phyloP scores from a whole-genome alignment of 2,797 vertebrate genomes.

The Sebastes trivittatus region DNA sequence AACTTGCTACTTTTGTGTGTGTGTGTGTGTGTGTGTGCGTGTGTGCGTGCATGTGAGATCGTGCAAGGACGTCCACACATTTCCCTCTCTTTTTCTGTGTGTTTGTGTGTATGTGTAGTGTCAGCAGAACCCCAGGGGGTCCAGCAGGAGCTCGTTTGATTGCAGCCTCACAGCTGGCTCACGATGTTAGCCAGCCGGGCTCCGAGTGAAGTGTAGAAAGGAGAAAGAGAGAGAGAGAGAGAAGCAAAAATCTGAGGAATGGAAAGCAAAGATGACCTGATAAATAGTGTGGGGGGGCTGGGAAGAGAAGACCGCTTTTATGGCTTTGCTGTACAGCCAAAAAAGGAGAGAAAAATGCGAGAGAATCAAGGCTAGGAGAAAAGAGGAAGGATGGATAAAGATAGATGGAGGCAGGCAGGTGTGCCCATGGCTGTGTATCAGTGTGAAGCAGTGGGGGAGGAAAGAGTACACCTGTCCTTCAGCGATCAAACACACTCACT shows the following conservation, averaged over 20 bases:
- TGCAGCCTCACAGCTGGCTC: constrained; percentile 66
- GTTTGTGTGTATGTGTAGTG: constrained; percentile 39
- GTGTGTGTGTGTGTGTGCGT: neutral
- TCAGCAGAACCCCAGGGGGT: constrained; percentile 59
- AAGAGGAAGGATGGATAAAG: neutral
- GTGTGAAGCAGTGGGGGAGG: neutral
- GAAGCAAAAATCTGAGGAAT: constrained; percentile 7
- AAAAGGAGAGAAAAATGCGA: neutral
- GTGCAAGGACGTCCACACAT: neutral
- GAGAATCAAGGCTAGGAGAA: constrained; percentile 4
- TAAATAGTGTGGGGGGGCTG: neutral
- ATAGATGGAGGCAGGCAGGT: constrained; percentile 32
- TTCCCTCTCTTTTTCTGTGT: neutral
- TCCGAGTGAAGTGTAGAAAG: constrained; percentile 27
- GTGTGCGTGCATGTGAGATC: neutral
- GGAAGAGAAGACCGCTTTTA: neutral
- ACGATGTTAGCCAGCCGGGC: constrained; percentile 43
- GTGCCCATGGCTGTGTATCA: constrained; percentile 12
- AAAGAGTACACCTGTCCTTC: constrained; percentile 24
- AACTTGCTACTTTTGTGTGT: constrained; percentile 14
- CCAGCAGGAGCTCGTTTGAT: constrained; percentile 63
- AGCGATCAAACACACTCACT: constrained; percentile 21
- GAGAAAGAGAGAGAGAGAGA: constrained; percentile 9
- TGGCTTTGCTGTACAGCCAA: neutral
- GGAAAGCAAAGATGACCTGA: constrained; percentile 20